These are phyloP conservation scores for Bagarius yarrelli DNA, from an alignment of 2,113 vertebrate genomes.

Conservation along the genomic window DNA sequence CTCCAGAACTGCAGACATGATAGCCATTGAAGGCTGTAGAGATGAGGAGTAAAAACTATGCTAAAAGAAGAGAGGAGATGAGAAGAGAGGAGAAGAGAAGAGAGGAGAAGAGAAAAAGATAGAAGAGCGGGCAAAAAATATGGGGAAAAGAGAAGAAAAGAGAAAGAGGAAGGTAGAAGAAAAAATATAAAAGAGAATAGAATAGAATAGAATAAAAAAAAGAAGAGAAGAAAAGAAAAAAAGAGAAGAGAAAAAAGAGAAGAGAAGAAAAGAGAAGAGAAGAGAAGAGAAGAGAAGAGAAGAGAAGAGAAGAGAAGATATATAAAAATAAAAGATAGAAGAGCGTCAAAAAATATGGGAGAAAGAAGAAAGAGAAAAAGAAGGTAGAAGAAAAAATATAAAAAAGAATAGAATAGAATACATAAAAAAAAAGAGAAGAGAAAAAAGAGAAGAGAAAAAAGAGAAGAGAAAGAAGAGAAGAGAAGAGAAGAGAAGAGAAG, in stretches of 20 bases:
- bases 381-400: not conserved
- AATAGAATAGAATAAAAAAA: not conserved
- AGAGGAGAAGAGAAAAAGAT: not conserved
- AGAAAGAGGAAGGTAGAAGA: not conserved
- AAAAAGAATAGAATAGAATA: not conserved
- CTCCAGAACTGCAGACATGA: conserved; percentile 75
- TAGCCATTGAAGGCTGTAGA: conserved; percentile 73
- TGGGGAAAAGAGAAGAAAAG: too few species aligned
- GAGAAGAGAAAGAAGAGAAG: too few species aligned
- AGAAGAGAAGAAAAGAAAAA: not conserved
- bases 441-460: not conserved
- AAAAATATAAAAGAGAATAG: not conserved
- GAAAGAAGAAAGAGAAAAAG: not conserved
- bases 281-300: not conserved
- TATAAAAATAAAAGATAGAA: too few species aligned
- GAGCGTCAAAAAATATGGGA: too few species aligned
- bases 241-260: conserved; percentile 25
- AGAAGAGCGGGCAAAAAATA: not conserved
- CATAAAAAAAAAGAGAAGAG: not conserved
- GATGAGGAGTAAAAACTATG: conserved; percentile 3
- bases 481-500: not conserved
- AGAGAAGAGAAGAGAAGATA: not conserved
- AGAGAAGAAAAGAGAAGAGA: not conserved
- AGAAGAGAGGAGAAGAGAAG: not conserved
- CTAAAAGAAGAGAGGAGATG: not conserved